phyloP scores from a whole-genome alignment of 2,888 invertebrate genomes.

The Mythimna loreyi region DNA sequence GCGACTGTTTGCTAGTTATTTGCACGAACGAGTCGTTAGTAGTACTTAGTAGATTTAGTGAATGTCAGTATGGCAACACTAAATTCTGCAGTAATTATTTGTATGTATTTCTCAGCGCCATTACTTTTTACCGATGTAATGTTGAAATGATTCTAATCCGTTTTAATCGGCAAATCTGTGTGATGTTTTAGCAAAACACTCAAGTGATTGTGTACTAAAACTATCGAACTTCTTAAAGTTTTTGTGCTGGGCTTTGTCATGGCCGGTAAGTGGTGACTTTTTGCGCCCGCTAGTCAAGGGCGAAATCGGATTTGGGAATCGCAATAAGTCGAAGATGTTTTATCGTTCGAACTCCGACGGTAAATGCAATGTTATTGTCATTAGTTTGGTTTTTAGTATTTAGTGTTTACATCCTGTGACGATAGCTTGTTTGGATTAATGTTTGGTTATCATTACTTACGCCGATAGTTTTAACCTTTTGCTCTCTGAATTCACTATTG shows the following conservation, averaged over 20 bases:
- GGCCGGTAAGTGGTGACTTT: conserved; percentile 94
- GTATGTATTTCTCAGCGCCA: conserved; percentile 90
- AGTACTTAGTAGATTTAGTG: conserved; percentile 67
- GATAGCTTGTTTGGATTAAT: conserved; percentile 83
- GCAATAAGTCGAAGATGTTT: conserved; percentile 91
- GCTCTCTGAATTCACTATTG: conserved; percentile 78
- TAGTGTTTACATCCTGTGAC: conserved; percentile 87
- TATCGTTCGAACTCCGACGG: conserved; percentile 91
- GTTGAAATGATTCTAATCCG: conserved; percentile 91
- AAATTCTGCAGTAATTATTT: conserved; percentile 88
- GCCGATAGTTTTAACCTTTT: conserved; percentile 86
- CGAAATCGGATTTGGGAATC: conserved; percentile 91
- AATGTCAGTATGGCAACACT: conserved; percentile 78
- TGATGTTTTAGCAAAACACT: conserved; percentile 90
- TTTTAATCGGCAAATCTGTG: conserved; percentile 91
- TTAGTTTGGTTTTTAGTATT: conserved; percentile 88
- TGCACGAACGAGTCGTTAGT: conserved; percentile 13
- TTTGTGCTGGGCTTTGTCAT: conserved; percentile 93
- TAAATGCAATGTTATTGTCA: conserved; percentile 91
- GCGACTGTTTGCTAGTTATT: conserved; percentile 9
- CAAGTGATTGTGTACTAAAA: conserved; percentile 89
- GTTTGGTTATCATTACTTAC: conserved; percentile 86
- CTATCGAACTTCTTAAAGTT: conserved; percentile 89
- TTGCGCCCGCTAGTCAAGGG: conserved; percentile 90
- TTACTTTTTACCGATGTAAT: conserved; percentile 90